A percentile compares a stretch with the other conserved stretches of the same genome.
phyloP scores from a whole-genome alignment of 2,888 invertebrate species.

The Parapristionchus giblindavisi region DNA sequence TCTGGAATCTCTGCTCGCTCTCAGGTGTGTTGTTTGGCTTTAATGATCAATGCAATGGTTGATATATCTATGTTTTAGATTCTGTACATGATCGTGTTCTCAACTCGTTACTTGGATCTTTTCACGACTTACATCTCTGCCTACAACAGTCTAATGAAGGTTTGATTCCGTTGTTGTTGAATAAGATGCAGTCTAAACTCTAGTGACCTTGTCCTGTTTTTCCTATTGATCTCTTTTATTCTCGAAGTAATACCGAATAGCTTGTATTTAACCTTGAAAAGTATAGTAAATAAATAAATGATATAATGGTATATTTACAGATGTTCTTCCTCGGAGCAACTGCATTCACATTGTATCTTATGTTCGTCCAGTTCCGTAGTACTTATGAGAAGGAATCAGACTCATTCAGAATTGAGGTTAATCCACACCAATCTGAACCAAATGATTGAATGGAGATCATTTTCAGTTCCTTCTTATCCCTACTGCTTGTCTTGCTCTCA shows the following conservation, averaged over 20 bases:
- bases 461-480: conserved; percentile 92
- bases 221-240: conserved; percentile 11
- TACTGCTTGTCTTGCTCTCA: conserved; percentile 83
- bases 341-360: conserved; percentile 86
- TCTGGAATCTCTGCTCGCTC: conserved; percentile 67
- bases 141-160: conserved; percentile 96
- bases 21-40: conserved; percentile 38
- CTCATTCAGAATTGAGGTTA: conserved; percentile 36
- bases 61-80: conserved; percentile 43
- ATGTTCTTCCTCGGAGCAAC: conserved; percentile 85
- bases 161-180: conserved; percentile 69
- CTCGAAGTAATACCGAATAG: not conserved
- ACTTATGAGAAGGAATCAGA: conserved; percentile 40
- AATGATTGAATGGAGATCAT: not conserved
- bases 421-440: not conserved
- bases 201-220: conserved; percentile 29
- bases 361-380: conserved; percentile 89
- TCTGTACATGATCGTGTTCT: conserved; percentile 66
- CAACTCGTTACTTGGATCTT: conserved; percentile 83
- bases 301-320: conserved; percentile 44
- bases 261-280: not conserved
- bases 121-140: conserved; percentile 91
- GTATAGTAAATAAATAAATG: not conserved
- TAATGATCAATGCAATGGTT: not conserved
- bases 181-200: not conserved